Conservation (phyloP, 2,113 vertebrate species). For the Gallinago undulata region DNA sequence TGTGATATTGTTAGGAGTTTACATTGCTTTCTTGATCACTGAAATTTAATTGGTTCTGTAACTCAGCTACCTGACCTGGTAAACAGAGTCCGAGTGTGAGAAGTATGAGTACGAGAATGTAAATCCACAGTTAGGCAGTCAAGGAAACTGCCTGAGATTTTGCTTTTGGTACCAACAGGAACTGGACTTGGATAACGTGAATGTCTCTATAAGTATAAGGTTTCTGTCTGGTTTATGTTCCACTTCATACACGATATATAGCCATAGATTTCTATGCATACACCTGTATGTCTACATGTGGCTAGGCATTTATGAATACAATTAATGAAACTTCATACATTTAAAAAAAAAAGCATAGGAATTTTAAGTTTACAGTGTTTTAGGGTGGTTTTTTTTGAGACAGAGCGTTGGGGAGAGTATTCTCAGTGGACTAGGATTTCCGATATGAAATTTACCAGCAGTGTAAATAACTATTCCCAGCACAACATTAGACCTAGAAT, state of each 20-base stretch:
- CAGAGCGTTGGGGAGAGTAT: slow-evolving; percentile 51
- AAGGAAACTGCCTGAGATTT: neutral
- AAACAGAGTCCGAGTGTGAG: neutral
- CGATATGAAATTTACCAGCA: slow-evolving; percentile 79
- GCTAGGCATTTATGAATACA: neutral
- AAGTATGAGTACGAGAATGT: neutral
- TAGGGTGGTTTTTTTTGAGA: neutral
- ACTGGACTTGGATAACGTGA: neutral
- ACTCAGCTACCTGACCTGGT: neutral
- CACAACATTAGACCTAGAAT: slow-evolving; percentile 78
- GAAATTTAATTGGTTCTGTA: neutral
- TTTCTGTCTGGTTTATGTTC: neutral
- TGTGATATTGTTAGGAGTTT: neutral
- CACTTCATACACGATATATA: neutral
- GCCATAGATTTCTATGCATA: neutral
- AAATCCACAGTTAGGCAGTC: neutral
- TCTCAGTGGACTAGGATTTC: slow-evolving; percentile 75
- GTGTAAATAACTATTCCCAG: slow-evolving; percentile 84
- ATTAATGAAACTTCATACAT: neutral
- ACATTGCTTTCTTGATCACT: neutral
- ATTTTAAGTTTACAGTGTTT: slow-evolving; percentile 61
- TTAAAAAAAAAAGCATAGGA: neutral
- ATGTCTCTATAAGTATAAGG: neutral
- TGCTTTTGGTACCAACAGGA: neutral
- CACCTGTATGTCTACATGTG: neutral